Evolutionary conservation across 2,113 vertebrate genomes (phyloP).

Genomic region (Hipposideros armiger): DNA sequence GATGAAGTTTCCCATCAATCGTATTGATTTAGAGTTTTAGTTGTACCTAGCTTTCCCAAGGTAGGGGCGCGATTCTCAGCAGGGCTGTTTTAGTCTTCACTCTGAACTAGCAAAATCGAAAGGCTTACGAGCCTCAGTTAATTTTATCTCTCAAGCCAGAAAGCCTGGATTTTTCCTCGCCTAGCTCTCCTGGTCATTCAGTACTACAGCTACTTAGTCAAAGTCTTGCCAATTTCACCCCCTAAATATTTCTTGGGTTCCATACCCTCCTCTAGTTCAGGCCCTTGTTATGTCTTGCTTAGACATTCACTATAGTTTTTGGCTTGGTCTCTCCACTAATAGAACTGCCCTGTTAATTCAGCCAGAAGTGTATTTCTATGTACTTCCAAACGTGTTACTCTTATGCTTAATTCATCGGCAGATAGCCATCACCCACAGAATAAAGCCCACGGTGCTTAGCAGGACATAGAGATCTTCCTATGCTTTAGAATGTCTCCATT

Average conservation of each 20-base stretch:
- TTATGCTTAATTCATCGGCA: background rate
- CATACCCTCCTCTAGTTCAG: background rate
- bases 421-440: background rate
- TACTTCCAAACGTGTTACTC: background rate
- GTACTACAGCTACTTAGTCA: background rate
- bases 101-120: conserved; percentile 45
- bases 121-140: background rate
- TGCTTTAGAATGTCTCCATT: background rate
- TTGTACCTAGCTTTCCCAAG: background rate
- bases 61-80: background rate
- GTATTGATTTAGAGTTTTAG: background rate
- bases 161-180: background rate
- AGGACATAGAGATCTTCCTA: background rate
- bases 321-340: background rate
- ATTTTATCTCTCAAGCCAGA: background rate
- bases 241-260: background rate
- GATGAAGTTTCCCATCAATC: background rate
- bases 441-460: background rate
- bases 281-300: background rate
- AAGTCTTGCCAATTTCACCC: background rate
- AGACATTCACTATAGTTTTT: background rate
- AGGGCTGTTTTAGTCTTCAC: background rate
- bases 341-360: background rate
- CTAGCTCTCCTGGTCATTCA: background rate
- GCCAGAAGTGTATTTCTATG: background rate